Evolutionary conservation across 2,888 invertebrate species (phyloP), one percentile per base, ranked within the genome.

Genomic region (Orchestes rusci): DNA sequence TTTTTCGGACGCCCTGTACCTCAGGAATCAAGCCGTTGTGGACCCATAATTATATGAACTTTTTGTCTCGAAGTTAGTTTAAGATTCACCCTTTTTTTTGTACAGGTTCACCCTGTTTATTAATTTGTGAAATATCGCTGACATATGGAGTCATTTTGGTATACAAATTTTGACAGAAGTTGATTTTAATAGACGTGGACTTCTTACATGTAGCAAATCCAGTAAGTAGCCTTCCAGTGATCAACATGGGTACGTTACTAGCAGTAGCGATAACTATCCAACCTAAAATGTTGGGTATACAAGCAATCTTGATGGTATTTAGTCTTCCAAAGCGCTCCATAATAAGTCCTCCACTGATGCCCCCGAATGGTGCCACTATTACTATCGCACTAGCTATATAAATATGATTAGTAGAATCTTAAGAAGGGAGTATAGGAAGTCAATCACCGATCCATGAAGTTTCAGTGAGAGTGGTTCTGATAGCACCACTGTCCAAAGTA

Each of bases 251-350:
- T 31, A 77, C 66, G 51, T 71, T 71, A 3, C 60, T 58, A 1
- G 76, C 72, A 3, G 63, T 57, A 0, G 77, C 76, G 17, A 77
- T 76, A 4, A 75, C 47, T n/a, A 71, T 64, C 75, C 76, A 77
- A 4, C 77, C 76, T 2, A 70, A 54, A 1, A 70, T 58, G 42
- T 71, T 73, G 1, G 77, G 77, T n/a, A 77, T 59, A 1, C 72
- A 66, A 1, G 76, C 73, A 18, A 75, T 53, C 64, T 75, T 75
- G 12, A 77, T 69, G 1, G 75, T 73, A 53, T 71, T 73, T 41
- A 76, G 57, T 50, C 77, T 65, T 18, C 78, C 77, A 7, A 74
- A 62, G 4, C 59, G 60, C 54, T 77, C 77, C 73, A 77, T 77
- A 3, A 75, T 54, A 51, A 73, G 69, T 12, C 76, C 76, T 16